Conservation (phyloP, 2,888 invertebrate genomes). For the Bhutanitis thaidina region DNA sequence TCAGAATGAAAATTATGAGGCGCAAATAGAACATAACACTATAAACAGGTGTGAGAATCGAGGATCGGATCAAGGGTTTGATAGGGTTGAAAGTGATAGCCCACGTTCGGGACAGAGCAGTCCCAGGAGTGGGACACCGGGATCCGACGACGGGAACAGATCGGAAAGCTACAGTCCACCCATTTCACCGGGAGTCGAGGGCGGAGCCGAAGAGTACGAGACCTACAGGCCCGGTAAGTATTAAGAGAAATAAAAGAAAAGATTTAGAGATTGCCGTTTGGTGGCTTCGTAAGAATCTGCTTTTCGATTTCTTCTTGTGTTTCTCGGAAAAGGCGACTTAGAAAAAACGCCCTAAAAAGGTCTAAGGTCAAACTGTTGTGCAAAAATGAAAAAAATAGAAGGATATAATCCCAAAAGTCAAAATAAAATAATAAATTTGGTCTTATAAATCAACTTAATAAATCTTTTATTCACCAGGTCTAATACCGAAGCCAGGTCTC, state of each 20-base stretch:
- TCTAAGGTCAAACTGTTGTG: too few relatives aligned
- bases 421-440: neutral
- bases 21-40: conserved; percentile 67
- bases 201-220: conserved; percentile 73
- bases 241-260: too few relatives aligned
- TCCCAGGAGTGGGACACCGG: conserved; percentile 61
- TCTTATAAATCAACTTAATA: neutral
- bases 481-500: conserved; percentile 82
- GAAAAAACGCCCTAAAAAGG: too few relatives aligned
- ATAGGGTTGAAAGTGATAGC: conserved; percentile 39
- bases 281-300: too few relatives aligned
- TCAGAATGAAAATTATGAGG: conserved; percentile 64
- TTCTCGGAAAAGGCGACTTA: too few relatives aligned
- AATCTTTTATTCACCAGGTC: conserved; percentile 42
- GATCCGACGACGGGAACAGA: conserved; percentile 79
- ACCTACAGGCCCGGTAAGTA: conserved; percentile 67
- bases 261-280: too few relatives aligned
- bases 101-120: conserved; percentile 56
- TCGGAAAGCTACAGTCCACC: conserved; percentile 89
- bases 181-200: conserved; percentile 92
- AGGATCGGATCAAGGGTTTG: conserved; percentile 31
- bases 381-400: too few relatives aligned
- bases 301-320: too few relatives aligned
- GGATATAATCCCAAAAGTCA: too few relatives aligned
- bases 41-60: conserved; percentile 54